Evolutionary conservation across 1,140 invertebrate species (phyloP), one percentile per base, ranked within the genome.

Genomic region (Helicoverpa armigera): DNA sequence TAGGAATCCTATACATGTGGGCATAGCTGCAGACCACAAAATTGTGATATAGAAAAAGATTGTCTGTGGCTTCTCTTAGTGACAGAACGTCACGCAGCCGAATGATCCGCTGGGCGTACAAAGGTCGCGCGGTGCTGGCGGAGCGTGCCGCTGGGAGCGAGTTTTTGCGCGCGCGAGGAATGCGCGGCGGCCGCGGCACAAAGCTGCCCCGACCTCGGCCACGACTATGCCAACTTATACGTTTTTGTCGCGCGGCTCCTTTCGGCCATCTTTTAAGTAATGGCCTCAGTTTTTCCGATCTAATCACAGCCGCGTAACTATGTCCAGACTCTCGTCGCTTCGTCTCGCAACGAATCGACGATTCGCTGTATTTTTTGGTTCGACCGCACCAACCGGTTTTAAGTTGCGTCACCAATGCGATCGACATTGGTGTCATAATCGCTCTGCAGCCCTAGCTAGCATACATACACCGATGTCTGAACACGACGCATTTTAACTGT

Each of bases 241-340:
- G 89, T 91, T 91, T 92, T 92, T 92, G 83, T 79, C 72, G 74
- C 58, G 87, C 85, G 87, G 81, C 85, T 85, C 82, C 86, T 89
- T 86, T 89, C 86, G 88, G 76, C 85, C 81, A 83, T 83, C 86
- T 81, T 89, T 89, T 88, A 88, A 86, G 88, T 90, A 92, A 89
- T 90, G 87, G 87, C 77, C 84, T 31, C 67, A 51, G 86, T 90
- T 93, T 91, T 92, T 91, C 83, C 81, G 82, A 84, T 85, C 87
- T 90, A 91, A 88, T 91, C 89, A 88, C 82, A 79, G 54, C 73
- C 82, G 75, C 86, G 79, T 73, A 88, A 83, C 86, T 88, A 88
- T 87, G 88, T 54, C 61, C 50, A 48, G 61, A 61, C 60, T 54
- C 60, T 53, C 14, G 61, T 43, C 61, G 10, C 9, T 50, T 48